These are phyloP conservation scores for Schizopygopsis malacanthus DNA, from an alignment of 2,797 vertebrate species.

Conservation along the genomic window DNA sequence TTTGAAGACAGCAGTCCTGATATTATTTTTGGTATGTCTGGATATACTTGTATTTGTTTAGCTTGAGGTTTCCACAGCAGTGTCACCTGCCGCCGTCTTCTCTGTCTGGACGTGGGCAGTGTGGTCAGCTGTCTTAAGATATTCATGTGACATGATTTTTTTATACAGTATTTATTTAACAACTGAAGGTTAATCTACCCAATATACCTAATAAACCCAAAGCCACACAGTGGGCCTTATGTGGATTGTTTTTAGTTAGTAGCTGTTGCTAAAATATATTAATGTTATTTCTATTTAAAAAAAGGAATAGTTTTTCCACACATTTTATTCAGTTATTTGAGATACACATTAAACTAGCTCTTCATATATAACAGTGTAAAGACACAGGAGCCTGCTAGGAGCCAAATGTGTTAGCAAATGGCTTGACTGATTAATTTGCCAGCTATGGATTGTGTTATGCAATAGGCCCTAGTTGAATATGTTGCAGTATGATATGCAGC, in stretches of 20 bases:
- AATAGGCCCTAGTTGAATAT: not conserved
- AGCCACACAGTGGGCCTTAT: not conserved
- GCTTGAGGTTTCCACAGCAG: slow-evolving; percentile 41
- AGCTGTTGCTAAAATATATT: not conserved
- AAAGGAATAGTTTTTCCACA: not conserved
- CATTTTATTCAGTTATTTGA: not conserved
- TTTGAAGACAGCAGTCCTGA: slow-evolving; percentile 25
- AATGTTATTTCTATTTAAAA: not conserved
- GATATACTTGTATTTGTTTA: slow-evolving; percentile 52
- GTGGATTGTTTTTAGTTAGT: not conserved
- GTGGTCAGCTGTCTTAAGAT: slow-evolving; percentile 54
- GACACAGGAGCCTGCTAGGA: not conserved
- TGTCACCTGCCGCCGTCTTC: slow-evolving; percentile 26
- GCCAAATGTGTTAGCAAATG: not conserved
- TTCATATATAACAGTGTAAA: not conserved
- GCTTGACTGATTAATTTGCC: not conserved
- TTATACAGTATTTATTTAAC: not conserved
- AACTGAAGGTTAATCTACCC: not conserved
- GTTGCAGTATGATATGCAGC: slow-evolving; percentile 2
- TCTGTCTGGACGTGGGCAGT: slow-evolving; percentile 17
- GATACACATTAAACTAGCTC: not conserved
- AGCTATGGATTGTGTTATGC: slow-evolving; percentile 6
- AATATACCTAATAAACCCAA: not conserved
- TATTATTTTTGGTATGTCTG: slow-evolving; percentile 21
- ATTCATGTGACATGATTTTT: slow-evolving; percentile 39